phyloP scores from a whole-genome alignment of 2,113 vertebrate genomes.

The Osmerus mordax region DNA sequence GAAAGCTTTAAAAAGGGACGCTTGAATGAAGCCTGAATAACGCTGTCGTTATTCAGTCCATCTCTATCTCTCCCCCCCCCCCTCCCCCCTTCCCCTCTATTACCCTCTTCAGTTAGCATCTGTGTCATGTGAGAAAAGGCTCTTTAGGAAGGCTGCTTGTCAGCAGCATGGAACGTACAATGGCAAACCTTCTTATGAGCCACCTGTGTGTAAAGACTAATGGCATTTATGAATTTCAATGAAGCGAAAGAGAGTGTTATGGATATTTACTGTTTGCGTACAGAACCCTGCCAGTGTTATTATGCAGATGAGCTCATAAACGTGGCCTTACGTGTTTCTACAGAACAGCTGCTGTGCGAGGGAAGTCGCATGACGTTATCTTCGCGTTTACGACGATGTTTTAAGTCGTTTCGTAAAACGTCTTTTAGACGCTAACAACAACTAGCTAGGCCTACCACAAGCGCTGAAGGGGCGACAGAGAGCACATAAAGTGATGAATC shows the following conservation, averaged over 20 bases:
- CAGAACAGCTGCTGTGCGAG: too few relatives aligned
- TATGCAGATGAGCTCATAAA: constrained; percentile 32
- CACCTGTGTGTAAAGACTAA: constrained; percentile 63
- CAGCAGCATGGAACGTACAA: constrained; percentile 42
- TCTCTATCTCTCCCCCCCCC: not conserved
- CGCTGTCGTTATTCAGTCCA: constrained; percentile 8
- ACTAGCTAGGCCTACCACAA: too few relatives aligned
- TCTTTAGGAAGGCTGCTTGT: constrained; percentile 31
- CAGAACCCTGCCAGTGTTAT: constrained; percentile 37
- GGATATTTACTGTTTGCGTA: constrained; percentile 42
- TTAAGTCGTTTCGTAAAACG: too few relatives aligned
- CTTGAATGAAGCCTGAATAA: constrained; percentile 46
- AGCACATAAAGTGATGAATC: too few relatives aligned
- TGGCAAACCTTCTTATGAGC: constrained; percentile 59
- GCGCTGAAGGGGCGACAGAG: too few relatives aligned
- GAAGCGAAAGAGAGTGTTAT: constrained; percentile 26
- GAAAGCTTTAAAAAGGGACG: constrained; percentile 28
- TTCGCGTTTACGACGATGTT: too few relatives aligned
- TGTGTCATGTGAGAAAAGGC: constrained; percentile 57
- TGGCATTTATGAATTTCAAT: constrained; percentile 61
- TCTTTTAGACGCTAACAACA: too few relatives aligned
- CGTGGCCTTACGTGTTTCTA: too few relatives aligned
- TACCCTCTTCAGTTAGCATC: constrained; percentile 53
- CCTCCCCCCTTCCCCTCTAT: constrained; percentile 8
- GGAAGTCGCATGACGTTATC: too few relatives aligned